phyloP scores from a whole-genome alignment of 2,113 vertebrate species.

The Natator depressus region DNA sequence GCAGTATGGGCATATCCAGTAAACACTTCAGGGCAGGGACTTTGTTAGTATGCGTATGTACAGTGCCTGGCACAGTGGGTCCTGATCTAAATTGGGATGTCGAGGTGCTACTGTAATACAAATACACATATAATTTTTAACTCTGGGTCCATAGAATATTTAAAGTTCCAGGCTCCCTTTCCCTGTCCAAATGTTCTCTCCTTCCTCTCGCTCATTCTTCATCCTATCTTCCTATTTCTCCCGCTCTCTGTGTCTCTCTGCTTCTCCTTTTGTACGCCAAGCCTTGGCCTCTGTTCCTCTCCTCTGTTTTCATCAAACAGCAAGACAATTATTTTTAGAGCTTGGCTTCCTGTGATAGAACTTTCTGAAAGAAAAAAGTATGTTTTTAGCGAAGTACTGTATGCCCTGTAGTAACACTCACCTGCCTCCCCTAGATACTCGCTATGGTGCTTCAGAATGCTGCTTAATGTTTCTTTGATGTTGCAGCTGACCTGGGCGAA shows the following conservation, averaged over 20 bases:
- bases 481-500: neutral
- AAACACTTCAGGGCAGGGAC: neutral
- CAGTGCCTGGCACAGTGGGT: neutral
- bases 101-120: neutral
- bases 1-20: neutral
- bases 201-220: neutral
- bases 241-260: too few species aligned
- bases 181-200: neutral
- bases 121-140: neutral
- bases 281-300: neutral
- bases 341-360: neutral
- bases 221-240: too few species aligned
- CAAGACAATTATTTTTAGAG: neutral
- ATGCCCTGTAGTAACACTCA: neutral
- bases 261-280: too few species aligned
- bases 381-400: neutral
- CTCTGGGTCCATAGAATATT: neutral
- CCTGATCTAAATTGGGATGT: fast-evolving
- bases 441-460: fast-evolving
- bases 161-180: neutral
- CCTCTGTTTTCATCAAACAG: neutral
- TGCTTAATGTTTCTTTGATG: neutral
- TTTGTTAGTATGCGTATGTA: neutral
- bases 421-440: neutral
- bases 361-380: neutral